Conservation (phyloP, 2,888 invertebrate species). For the Pelosia muscerda region DNA sequence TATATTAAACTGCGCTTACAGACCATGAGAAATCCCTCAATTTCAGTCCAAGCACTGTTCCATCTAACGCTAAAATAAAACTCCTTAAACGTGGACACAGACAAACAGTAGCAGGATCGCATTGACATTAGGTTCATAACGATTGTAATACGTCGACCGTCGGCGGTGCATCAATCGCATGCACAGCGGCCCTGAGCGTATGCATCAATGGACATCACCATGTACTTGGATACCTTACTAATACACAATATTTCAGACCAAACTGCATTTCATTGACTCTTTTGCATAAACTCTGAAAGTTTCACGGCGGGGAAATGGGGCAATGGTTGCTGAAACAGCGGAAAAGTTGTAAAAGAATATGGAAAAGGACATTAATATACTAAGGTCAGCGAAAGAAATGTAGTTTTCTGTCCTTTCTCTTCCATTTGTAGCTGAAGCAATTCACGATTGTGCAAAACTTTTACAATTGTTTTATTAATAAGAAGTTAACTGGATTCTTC, state of each 20-base stretch:
- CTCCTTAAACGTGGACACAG: constrained; percentile 69
- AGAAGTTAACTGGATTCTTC: constrained; percentile 19
- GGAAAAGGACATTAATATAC: constrained; percentile 44
- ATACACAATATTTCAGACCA: not conserved
- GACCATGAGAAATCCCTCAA: constrained; percentile 18
- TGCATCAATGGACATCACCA: constrained; percentile 71
- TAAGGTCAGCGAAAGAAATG: constrained; percentile 62
- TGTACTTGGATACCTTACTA: constrained; percentile 31
- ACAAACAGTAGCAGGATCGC: constrained; percentile 74
- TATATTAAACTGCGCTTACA: too few relatives aligned
- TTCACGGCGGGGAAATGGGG: not conserved
- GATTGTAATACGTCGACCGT: constrained; percentile 81
- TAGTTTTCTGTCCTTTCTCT: constrained; percentile 56
- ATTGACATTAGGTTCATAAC: constrained; percentile 84
- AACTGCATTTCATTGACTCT: constrained; percentile 20
- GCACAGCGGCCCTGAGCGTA: constrained; percentile 76
- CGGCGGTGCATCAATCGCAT: constrained; percentile 78
- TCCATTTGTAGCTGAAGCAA: constrained; percentile 48
- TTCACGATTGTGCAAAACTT: constrained; percentile 46
- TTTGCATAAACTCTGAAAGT: constrained; percentile 11
- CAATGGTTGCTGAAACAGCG: constrained; percentile 9
- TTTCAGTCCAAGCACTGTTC: constrained; percentile 26
- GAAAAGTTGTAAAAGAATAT: constrained; percentile 7
- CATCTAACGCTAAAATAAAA: constrained; percentile 67
- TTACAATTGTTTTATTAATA: constrained; percentile 32